Conservation (phyloP, 1,140 invertebrate genomes). For the Melipona quadrifasciata region DNA sequence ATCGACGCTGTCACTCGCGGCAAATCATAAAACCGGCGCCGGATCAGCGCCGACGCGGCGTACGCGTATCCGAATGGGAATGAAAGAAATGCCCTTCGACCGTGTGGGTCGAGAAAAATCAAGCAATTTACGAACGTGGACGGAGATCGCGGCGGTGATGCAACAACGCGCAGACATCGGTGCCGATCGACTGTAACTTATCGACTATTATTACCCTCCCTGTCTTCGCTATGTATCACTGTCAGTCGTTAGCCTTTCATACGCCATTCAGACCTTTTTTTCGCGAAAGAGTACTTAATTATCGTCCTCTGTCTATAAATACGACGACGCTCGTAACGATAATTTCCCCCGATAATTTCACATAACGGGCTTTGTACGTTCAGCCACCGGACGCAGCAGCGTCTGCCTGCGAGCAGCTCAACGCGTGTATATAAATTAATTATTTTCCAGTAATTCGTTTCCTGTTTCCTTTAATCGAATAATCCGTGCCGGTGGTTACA, state of each 20-base stretch:
- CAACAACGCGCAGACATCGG: constrained; percentile 32
- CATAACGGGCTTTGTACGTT: constrained; percentile 51
- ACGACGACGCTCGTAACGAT: constrained; percentile 46
- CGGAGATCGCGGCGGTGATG: constrained; percentile 25
- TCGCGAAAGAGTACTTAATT: constrained; percentile 56
- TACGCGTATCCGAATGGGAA: neutral
- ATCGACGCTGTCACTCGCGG: constrained; percentile 25
- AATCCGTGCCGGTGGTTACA: neutral
- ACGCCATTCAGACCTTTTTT: constrained; percentile 55
- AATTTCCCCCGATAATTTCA: constrained; percentile 54
- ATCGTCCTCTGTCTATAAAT: constrained; percentile 63
- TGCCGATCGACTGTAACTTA: constrained; percentile 51
- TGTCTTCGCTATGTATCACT: constrained; percentile 56
- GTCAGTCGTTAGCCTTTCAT: constrained; percentile 59
- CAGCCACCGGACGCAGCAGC: neutral
- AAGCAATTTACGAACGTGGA: constrained; percentile 47
- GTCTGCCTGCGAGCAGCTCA: neutral
- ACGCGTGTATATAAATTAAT: neutral
- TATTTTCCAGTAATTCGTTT: neutral
- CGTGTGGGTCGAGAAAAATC: constrained; percentile 30
- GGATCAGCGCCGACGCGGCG: neutral
- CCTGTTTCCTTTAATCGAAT: neutral
- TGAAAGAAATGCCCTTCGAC: neutral
- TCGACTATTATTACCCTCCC: constrained; percentile 55
- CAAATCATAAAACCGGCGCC: constrained; percentile 33